Evolutionary conservation across 2,888 invertebrate genomes (phyloP).

Genomic region (Torymus auratus): DNA sequence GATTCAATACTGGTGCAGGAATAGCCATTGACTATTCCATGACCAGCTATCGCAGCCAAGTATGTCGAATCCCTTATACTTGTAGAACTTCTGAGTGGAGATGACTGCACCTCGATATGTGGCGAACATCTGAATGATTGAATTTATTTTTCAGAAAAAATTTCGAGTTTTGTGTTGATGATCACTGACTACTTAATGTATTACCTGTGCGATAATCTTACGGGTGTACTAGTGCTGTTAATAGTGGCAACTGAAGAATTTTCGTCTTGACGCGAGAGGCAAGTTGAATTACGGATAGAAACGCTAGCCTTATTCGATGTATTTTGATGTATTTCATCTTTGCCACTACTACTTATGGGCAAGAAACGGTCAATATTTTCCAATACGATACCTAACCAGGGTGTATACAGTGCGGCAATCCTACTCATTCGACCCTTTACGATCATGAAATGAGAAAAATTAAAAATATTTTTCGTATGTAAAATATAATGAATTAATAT

Average conservation of each 20-base stretch:
- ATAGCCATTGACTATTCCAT: slow-evolving; percentile 84
- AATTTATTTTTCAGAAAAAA: background rate
- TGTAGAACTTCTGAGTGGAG: slow-evolving; percentile 83
- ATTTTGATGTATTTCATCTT: slow-evolving; percentile 74
- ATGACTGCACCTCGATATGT: slow-evolving; percentile 83
- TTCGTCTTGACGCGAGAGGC: slow-evolving; percentile 61
- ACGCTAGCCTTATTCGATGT: slow-evolving; percentile 74
- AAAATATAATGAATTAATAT: slow-evolving; percentile 47
- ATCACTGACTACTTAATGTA: background rate
- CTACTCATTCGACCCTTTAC: slow-evolving; percentile 85
- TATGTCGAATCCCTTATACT: slow-evolving; percentile 87
- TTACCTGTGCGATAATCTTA: slow-evolving; percentile 71
- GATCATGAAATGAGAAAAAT: slow-evolving; percentile 16
- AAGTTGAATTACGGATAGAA: slow-evolving; percentile 76
- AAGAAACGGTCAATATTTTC: slow-evolving; percentile 89
- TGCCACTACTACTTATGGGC: slow-evolving; percentile 71
- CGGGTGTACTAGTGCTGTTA: slow-evolving; percentile 71
- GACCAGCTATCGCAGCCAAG: slow-evolving; percentile 85
- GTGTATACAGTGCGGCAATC: slow-evolving; percentile 93
- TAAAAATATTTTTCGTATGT: background rate
- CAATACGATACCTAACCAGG: slow-evolving; percentile 91
- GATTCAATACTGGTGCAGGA: slow-evolving; percentile 89
- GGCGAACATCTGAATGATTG: slow-evolving; percentile 80
- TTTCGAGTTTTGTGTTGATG: background rate
- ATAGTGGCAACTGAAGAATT: slow-evolving; percentile 78